phyloP scores from a whole-genome alignment of 2,888 invertebrate species.

The Beris morrisii region DNA sequence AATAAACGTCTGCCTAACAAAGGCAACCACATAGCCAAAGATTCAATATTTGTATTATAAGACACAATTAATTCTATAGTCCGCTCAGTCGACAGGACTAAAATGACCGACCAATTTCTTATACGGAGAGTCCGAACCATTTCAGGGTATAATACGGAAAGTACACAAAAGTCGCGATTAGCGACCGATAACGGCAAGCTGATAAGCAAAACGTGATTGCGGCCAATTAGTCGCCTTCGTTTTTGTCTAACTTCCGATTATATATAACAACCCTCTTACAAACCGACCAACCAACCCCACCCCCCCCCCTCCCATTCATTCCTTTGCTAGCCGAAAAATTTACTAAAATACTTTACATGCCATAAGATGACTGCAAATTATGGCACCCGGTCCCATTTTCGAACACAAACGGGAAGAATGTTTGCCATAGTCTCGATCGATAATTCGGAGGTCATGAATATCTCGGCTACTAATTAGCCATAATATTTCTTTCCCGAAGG shows the following conservation, averaged over 20 bases:
- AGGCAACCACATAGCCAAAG: too few relatives aligned
- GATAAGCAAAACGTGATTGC: constrained; percentile 30
- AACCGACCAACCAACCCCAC: neutral
- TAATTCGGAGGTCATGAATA: constrained; percentile 25
- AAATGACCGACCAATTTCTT: too few relatives aligned
- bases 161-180: constrained; percentile 23
- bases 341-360: constrained; percentile 11
- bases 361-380: constrained; percentile 4
- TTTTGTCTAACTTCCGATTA: constrained; percentile 21
- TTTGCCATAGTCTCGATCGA: constrained; percentile 10
- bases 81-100: too few relatives aligned
- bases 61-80: too few relatives aligned
- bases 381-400: neutral
- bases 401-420: neutral
- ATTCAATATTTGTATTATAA: too few relatives aligned
- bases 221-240: constrained; percentile 24
- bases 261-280: neutral
- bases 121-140: too few relatives aligned
- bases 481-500: constrained; percentile 21
- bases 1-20: too few relatives aligned
- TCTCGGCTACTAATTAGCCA: constrained; percentile 22
- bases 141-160: neutral
- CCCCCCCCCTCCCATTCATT: neutral
- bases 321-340: too few relatives aligned
- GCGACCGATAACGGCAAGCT: constrained; percentile 16